A percentile compares a stretch with the other conserved stretches of the same genome.
Conservation (phyloP, 1,140 invertebrate genomes). For the Drosophila murphyi region DNA sequence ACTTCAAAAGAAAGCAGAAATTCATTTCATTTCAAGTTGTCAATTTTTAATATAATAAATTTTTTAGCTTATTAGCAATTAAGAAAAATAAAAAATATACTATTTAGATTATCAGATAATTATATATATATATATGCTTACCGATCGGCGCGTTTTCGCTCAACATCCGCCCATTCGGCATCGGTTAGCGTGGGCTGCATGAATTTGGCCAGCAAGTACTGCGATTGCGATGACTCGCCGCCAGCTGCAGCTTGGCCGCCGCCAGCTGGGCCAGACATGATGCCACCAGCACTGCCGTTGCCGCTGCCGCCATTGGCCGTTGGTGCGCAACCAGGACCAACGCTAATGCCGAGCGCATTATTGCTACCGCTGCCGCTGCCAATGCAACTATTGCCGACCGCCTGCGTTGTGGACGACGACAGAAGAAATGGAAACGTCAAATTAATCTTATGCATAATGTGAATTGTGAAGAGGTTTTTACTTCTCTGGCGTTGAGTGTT, state of each 20-base stretch:
- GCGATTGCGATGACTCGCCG: conserved; percentile 65
- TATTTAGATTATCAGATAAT: too few species aligned
- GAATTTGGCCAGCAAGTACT: conserved; percentile 80
- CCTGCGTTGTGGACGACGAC: conserved; percentile 39
- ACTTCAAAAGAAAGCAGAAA: not conserved
- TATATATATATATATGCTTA: conserved; percentile 39
- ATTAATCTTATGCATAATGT: conserved; percentile 43
- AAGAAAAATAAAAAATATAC: too few species aligned
- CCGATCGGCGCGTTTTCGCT: conserved; percentile 80
- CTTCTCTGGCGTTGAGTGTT: conserved; percentile 81
- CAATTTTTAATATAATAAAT: too few species aligned
- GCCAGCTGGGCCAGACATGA: conserved; percentile 46
- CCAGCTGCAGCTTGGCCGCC: conserved; percentile 56
- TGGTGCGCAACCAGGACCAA: conserved; percentile 48
- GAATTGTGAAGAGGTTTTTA: conserved; percentile 43
- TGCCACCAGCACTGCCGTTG: conserved; percentile 41
- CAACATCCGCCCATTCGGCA: conserved; percentile 76
- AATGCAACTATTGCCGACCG: conserved; percentile 57
- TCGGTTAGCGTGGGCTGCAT: conserved; percentile 82
- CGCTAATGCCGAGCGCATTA: conserved; percentile 78
- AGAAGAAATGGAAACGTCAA: conserved; percentile 4
- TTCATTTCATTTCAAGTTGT: too few species aligned
- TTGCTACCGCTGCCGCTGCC: conserved; percentile 46
- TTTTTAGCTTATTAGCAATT: too few species aligned
- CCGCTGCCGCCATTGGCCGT: conserved; percentile 50